Conservation (phyloP, 2,113 vertebrate genomes). For the Panthera tigris region DNA sequence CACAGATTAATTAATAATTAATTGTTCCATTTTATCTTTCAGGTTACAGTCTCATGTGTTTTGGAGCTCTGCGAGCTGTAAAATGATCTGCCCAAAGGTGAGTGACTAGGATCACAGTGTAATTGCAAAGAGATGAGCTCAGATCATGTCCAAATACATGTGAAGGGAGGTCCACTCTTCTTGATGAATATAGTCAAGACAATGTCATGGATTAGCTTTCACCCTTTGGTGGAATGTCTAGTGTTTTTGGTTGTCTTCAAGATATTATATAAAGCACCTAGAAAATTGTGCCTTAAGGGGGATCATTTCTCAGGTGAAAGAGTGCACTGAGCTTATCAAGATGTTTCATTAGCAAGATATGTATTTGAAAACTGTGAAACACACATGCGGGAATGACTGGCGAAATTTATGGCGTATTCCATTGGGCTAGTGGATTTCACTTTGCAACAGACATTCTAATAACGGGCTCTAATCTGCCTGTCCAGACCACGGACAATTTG, state of each 20-base stretch:
- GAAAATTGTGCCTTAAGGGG: neutral
- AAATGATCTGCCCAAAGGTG: neutral
- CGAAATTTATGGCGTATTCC: neutral
- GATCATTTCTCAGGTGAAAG: neutral
- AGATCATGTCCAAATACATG: neutral
- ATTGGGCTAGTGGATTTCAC: neutral
- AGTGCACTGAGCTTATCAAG: neutral
- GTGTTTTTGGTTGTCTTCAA: neutral
- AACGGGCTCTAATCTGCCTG: neutral
- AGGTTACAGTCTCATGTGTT: neutral
- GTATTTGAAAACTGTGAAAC: conserved; percentile 12
- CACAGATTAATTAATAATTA: neutral
- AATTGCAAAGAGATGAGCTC: neutral
- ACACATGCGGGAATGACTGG: neutral
- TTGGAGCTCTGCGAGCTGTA: neutral
- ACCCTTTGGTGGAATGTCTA: neutral
- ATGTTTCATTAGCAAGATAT: neutral
- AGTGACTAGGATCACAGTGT: neutral
- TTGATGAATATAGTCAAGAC: neutral
- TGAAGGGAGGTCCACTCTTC: neutral
- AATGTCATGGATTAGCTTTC: neutral
- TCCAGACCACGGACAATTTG: conserved; percentile 25
- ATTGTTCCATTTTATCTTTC: neutral
- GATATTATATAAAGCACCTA: neutral
- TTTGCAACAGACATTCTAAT: neutral